Percentiles rank a stretch among this genome's conserved stretches.
Conservation (phyloP, 2,888 invertebrate species). For the Elgonia sp. region DNA sequence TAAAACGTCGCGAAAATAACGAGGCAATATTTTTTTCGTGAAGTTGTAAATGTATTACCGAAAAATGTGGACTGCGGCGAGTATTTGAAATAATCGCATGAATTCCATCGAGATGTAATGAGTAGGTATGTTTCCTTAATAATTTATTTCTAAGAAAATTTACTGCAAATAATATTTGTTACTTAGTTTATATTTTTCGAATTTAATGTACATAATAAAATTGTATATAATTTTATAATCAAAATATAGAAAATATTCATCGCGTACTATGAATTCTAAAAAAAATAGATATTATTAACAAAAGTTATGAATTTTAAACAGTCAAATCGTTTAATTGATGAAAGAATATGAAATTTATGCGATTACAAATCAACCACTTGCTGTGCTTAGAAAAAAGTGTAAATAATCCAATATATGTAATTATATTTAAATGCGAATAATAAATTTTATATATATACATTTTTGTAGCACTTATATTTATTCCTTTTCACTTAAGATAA, state of each 20-base stretch:
- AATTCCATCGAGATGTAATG: constrained; percentile 13
- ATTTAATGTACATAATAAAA: neutral
- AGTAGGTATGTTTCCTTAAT: neutral
- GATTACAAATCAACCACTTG: constrained; percentile 46
- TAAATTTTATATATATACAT: constrained; percentile 62
- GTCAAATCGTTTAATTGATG: constrained; percentile 6
- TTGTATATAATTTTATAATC: constrained; percentile 9
- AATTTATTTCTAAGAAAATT: neutral
- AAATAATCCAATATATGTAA: constrained; percentile 60
- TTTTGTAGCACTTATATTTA: constrained; percentile 1
- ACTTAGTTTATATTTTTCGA: constrained; percentile 4
- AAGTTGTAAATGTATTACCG: constrained; percentile 59
- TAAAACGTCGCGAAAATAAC: constrained; percentile 28
- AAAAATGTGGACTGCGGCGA: constrained; percentile 20
- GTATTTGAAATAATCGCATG: constrained; percentile 43
- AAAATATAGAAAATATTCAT: too few relatives aligned
- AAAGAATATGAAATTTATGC: constrained; percentile 37
- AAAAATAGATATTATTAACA: too few relatives aligned
- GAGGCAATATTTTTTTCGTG: constrained; percentile 45
- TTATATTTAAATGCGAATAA: constrained; percentile 65
- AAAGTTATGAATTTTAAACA: too few relatives aligned
- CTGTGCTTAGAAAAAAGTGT: constrained; percentile 57
- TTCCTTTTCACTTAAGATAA: neutral
- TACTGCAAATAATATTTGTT: too few relatives aligned
- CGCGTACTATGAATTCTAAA: too few relatives aligned